phyloP scores from a whole-genome alignment of 2,113 vertebrate species.

The Apus apus region DNA sequence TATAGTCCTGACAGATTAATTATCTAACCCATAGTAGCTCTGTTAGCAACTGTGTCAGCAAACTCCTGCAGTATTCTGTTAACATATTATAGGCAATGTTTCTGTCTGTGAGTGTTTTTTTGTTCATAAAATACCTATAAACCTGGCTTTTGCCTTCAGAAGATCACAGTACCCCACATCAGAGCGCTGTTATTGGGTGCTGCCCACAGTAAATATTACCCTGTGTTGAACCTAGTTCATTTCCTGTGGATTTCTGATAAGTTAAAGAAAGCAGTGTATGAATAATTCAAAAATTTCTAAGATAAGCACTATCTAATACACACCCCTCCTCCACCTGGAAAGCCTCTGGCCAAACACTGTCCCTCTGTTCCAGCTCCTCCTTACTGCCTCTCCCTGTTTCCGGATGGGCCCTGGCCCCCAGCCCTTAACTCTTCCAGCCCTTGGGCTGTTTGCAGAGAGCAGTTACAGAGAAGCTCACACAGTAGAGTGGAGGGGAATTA shows the following conservation, averaged over 20 bases:
- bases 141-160: neutral
- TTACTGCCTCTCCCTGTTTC: neutral
- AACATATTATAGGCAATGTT: neutral
- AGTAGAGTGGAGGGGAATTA: neutral
- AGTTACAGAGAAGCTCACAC: slow-evolving; percentile 46
- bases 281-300: slow-evolving; percentile 19
- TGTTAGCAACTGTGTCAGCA: neutral
- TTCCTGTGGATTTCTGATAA: neutral
- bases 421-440: slow-evolving; percentile 59
- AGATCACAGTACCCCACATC: neutral
- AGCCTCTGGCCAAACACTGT: slow-evolving; percentile 6
- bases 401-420: slow-evolving; percentile 44
- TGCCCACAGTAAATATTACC: neutral
- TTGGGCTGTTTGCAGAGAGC: slow-evolving; percentile 44
- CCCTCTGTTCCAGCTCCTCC: slow-evolving; percentile 50
- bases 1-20: neutral
- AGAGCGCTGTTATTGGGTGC: neutral
- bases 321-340: slow-evolving; percentile 20
- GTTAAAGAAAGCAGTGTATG: neutral
- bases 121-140: neutral
- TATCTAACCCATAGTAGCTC: neutral
- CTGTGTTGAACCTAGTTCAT: neutral
- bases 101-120: neutral
- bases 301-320: neutral
- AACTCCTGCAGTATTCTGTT: neutral